Percentiles rank a stretch among this genome's conserved stretches.
Evolutionary conservation across 2,888 invertebrate genomes (phyloP).

Genomic region (Carterocephalus palaemon): DNA sequence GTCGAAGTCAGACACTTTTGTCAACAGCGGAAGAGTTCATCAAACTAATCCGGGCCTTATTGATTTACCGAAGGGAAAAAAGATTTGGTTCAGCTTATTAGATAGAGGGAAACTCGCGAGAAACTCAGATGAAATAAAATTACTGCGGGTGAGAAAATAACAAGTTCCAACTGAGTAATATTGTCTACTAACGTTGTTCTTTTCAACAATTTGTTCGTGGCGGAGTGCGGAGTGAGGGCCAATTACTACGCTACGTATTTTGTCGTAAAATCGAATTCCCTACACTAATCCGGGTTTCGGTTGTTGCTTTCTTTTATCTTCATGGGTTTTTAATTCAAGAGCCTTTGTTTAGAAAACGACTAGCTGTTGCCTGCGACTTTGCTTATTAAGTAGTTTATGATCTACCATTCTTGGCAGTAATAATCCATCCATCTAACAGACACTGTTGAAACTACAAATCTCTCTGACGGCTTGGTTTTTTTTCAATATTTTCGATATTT

Average conservation of each 20-base stretch:
- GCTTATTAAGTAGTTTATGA: too few species aligned
- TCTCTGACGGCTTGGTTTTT: too few species aligned
- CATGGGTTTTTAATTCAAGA: too few species aligned
- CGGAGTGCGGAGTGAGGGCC: constrained; percentile 1
- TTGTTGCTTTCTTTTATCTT: too few species aligned
- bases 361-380: too few species aligned
- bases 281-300: too few species aligned
- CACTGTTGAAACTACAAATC: too few species aligned
- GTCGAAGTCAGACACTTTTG: constrained; percentile 16
- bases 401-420: too few species aligned
- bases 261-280: too few species aligned
- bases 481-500: too few species aligned
- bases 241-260: constrained; percentile 9
- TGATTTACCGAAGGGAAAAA: constrained; percentile 33
- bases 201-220: constrained; percentile 3
- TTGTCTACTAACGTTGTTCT: constrained; percentile 19
- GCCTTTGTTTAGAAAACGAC: too few species aligned
- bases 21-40: constrained; percentile 30
- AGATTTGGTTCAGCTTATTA: constrained; percentile 30
- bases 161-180: constrained; percentile 19
- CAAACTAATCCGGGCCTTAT: constrained; percentile 34
- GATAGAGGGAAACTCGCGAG: constrained; percentile 25
- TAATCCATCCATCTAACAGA: too few species aligned
- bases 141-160: constrained; percentile 20
- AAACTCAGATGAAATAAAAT: constrained; percentile 23